phyloP scores from a whole-genome alignment of 2,888 invertebrate species.

The Tryphoninae sp. region DNA sequence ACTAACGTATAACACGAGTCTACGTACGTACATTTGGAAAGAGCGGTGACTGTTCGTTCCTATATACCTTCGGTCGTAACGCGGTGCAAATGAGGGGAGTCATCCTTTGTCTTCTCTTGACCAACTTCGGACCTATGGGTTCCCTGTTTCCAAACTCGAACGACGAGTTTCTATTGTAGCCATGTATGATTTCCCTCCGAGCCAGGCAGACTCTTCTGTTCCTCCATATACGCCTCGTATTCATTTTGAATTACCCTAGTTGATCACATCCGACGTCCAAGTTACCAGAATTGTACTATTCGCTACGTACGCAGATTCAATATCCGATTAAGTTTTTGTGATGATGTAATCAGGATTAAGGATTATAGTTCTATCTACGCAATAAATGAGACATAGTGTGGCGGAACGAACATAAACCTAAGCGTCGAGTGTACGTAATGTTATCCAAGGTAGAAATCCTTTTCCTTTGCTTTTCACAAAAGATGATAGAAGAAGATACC shows the following conservation, averaged over 20 bases:
- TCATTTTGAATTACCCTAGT: background rate
- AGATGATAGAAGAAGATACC: background rate
- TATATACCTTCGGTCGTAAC: slow-evolving; percentile 13
- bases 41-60: background rate
- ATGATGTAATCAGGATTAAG: background rate
- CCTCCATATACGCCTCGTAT: background rate
- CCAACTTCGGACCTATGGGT: slow-evolving; percentile 34
- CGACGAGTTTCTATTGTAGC: slow-evolving; percentile 48
- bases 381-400: background rate
- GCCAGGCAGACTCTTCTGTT: background rate
- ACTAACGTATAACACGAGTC: background rate
- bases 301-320: no score
- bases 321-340: no score
- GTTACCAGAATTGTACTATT: background rate
- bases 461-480: background rate
- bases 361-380: background rate
- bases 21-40: background rate
- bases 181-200: slow-evolving; percentile 47
- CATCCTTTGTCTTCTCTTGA: slow-evolving; percentile 55
- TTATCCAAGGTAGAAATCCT: background rate
- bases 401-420: background rate
- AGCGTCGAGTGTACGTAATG: background rate
- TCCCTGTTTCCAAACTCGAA: slow-evolving; percentile 26
- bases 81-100: slow-evolving; percentile 15
- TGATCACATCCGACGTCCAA: background rate